phyloP scores from a whole-genome alignment of 2,797 vertebrate species.

The Steatocranus sp. region DNA sequence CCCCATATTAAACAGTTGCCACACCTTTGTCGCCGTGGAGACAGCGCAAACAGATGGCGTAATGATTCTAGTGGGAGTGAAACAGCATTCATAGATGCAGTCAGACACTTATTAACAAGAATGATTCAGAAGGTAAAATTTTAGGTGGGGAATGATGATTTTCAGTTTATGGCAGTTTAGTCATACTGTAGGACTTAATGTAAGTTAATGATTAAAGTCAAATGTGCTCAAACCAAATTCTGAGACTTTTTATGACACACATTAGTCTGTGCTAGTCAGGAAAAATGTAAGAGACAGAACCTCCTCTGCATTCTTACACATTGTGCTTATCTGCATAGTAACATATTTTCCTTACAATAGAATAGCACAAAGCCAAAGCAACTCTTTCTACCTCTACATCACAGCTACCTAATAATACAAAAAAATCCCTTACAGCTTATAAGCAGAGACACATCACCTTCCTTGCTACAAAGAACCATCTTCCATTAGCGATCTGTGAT shows the following conservation, averaged over 20 bases:
- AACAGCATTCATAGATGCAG: neutral
- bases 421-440: neutral
- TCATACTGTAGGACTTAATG: neutral
- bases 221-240: neutral
- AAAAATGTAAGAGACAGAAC: neutral
- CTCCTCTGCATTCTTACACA: neutral
- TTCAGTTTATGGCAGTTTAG: neutral
- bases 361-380: neutral
- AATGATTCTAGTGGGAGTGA: constrained; percentile 27
- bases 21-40: constrained; percentile 36
- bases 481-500: neutral
- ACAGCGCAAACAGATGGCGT: constrained; percentile 38
- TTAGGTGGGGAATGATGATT: neutral
- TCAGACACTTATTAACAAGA: constrained; percentile 37
- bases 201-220: neutral
- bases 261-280: neutral
- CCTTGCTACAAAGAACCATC: neutral
- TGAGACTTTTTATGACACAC: neutral
- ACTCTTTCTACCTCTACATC: neutral
- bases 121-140: neutral
- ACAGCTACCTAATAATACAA: neutral
- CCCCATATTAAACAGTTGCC: constrained; percentile 15
- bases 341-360: neutral
- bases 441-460: neutral
- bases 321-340: neutral